Evolutionary conservation across 1,140 invertebrate species (phyloP).

Genomic region (Cotesia glomerata): DNA sequence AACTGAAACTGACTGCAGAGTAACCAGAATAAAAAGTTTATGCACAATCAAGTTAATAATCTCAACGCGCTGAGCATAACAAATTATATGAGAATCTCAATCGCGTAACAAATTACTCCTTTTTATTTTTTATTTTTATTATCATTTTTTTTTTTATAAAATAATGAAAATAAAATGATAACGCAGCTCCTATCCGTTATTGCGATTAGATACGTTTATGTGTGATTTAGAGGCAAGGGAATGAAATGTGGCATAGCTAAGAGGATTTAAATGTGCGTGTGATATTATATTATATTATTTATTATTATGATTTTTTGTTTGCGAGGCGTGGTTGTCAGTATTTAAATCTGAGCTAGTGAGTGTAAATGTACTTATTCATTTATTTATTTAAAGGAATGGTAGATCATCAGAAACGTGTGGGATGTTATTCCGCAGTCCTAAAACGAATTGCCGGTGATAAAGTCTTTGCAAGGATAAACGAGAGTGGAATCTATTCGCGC

Average conservation of each 20-base stretch:
- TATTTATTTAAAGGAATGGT: not conserved
- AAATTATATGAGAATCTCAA: constrained; percentile 20
- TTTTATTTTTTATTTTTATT: not conserved
- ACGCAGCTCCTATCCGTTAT: constrained; percentile 9
- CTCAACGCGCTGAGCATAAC: not conserved
- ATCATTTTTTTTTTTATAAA: constrained; percentile 4
- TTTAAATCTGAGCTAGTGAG: constrained; percentile 35
- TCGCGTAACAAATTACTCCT: constrained; percentile 24
- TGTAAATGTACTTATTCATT: constrained; percentile 20
- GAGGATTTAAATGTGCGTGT: constrained; percentile 39
- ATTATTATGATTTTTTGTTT: constrained; percentile 56
- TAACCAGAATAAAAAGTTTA: not conserved
- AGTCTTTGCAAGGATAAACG: not conserved
- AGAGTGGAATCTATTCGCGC: not conserved
- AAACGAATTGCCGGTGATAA: constrained; percentile 23
- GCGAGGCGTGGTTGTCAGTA: constrained; percentile 47
- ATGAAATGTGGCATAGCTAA: constrained; percentile 30
- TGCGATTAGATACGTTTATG: constrained; percentile 15
- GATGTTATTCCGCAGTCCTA: constrained; percentile 13
- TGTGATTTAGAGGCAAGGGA: no score
- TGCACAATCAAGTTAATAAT: constrained; percentile 13
- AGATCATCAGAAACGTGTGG: constrained; percentile 4
- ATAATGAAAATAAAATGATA: not conserved
- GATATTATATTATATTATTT: constrained; percentile 43
- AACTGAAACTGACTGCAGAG: no score